Evolutionary conservation across 2,113 vertebrate genomes (phyloP).

Genomic region (Thunnus maccoyii): DNA sequence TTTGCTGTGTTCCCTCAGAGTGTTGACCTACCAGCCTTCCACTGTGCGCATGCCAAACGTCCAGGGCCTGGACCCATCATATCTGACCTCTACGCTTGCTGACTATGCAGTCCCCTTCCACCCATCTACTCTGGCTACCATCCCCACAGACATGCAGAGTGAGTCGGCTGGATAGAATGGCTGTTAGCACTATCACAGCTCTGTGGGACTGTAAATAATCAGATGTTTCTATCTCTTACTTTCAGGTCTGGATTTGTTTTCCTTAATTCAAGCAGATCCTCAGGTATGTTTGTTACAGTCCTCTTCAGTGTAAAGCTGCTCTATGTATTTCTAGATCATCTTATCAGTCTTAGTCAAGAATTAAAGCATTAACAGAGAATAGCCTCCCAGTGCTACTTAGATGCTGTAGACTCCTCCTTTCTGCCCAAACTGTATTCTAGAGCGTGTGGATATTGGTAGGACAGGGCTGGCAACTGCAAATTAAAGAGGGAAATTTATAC

Average conservation of each 20-base stretch:
- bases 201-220: background rate
- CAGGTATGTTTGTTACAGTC: slow-evolving; percentile 87
- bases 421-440: no score
- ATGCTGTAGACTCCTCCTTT: no score
- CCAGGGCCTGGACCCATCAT: slow-evolving; percentile 88
- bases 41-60: slow-evolving; percentile 90
- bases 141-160: slow-evolving; percentile 96
- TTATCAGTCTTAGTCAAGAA: background rate
- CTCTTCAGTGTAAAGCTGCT: background rate
- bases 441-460: no score
- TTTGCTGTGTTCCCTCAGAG: slow-evolving; percentile 79
- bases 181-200: background rate
- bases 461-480: no score
- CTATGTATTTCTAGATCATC: background rate
- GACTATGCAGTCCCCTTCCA: slow-evolving; percentile 96
- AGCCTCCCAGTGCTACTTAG: no score
- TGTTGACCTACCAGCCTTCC: slow-evolving; percentile 94
- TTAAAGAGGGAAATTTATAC: no score
- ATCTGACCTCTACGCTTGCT: slow-evolving; percentile 89
- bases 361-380: background rate
- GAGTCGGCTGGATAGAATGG: slow-evolving; percentile 57
- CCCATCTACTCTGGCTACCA: slow-evolving; percentile 89
- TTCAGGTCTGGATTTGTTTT: slow-evolving; percentile 96
- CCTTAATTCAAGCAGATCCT: slow-evolving; percentile 94
- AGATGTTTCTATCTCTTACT: slow-evolving; percentile 48